Percentiles rank a stretch among this genome's conserved stretches.
Conservation (phyloP, 2,113 vertebrate genomes). For the Notechis scutatus region DNA sequence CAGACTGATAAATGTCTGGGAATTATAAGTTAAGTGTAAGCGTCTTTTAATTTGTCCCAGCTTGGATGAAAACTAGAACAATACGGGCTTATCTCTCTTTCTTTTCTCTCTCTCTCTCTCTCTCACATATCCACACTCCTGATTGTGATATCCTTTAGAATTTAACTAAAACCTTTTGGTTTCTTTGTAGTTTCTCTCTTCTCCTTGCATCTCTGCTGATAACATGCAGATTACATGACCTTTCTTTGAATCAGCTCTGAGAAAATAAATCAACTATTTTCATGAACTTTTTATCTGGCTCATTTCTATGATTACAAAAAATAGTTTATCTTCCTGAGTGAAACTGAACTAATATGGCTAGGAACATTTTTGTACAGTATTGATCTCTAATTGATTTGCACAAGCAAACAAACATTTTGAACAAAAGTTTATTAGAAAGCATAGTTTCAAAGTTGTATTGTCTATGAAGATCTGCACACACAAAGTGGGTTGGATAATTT, state of each 20-base stretch:
- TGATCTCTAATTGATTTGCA: neutral
- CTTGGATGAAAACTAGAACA: neutral
- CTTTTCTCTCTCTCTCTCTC: neutral
- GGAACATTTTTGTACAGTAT: neutral
- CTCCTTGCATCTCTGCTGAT: neutral
- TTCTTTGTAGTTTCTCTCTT: neutral
- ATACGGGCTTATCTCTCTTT: neutral
- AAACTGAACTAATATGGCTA: neutral
- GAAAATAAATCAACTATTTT: neutral
- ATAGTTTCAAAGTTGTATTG: constrained; percentile 22
- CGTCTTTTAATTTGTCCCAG: neutral
- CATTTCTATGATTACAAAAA: neutral
- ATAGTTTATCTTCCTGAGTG: neutral
- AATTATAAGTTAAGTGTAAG: constrained; percentile 3
- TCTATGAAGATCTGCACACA: constrained; percentile 23
- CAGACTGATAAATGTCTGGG: constrained; percentile 17
- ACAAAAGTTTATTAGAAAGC: neutral
- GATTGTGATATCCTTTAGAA: neutral
- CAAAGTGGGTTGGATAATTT: neutral
- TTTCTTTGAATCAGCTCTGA: neutral
- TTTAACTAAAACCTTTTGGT: neutral
- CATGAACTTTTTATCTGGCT: neutral
- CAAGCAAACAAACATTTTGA: neutral
- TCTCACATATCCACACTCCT: neutral
- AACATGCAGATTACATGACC: neutral